phyloP scores from a whole-genome alignment of 2,888 invertebrate species.

The Cantharis rustica region DNA sequence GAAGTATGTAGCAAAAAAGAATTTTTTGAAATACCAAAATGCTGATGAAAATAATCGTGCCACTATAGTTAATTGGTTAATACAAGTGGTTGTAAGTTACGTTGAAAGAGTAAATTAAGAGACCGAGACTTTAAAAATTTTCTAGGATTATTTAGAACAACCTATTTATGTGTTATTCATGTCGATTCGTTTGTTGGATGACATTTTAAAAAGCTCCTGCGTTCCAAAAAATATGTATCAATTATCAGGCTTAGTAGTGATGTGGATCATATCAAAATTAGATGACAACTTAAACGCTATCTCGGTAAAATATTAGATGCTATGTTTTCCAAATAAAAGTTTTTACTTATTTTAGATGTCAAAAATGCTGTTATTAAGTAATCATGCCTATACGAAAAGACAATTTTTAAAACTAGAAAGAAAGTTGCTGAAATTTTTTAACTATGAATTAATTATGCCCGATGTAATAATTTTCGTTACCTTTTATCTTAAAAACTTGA shows the following conservation, averaged over 20 bases:
- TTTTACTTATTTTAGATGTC: constrained; percentile 2
- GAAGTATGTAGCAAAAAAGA: constrained; percentile 2
- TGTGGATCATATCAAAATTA: constrained; percentile 15
- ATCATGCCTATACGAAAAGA: neutral
- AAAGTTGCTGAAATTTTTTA: constrained; percentile 15
- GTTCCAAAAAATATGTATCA: constrained; percentile 13
- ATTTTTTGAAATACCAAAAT: neutral
- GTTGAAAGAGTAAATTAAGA: neutral
- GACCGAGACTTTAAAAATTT: neutral
- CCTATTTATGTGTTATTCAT: constrained; percentile 6
- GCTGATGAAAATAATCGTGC: neutral
- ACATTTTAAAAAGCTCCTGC: neutral
- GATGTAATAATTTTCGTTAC: constrained; percentile 4
- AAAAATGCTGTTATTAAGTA: constrained; percentile 11
- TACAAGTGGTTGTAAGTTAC: constrained; percentile 13
- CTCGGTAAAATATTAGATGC: neutral
- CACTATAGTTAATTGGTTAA: constrained; percentile 24
- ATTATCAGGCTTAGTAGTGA: constrained; percentile 1
- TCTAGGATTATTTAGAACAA: constrained; percentile 17
- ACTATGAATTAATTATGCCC: constrained; percentile 8
- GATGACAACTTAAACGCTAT: neutral
- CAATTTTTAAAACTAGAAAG: constrained; percentile 17
- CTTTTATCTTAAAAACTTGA: constrained; percentile 10
- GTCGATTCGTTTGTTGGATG: constrained; percentile 17
- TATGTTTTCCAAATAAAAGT: neutral